Percentiles rank a stretch among this genome's conserved stretches.
These are phyloP conservation scores for Salmo trutta DNA, from an alignment of 2,797 vertebrate genomes.

Conservation along the genomic window DNA sequence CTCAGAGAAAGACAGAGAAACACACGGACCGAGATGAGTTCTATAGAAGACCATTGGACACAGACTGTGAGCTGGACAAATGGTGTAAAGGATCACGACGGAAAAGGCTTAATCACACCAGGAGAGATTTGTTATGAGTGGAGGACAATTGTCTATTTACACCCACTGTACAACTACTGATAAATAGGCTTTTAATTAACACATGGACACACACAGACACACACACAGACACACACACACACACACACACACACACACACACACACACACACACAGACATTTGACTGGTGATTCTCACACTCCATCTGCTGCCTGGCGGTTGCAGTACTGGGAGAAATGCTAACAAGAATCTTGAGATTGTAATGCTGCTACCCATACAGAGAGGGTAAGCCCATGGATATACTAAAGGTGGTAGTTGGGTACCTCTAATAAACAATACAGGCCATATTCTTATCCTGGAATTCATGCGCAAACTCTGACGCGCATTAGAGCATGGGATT, in stretches of 20 bases:
- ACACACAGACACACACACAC: too few relatives aligned
- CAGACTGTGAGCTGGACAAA: neutral
- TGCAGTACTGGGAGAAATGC: slow-evolving; percentile 49
- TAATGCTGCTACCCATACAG: slow-evolving; percentile 49
- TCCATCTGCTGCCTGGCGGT: slow-evolving; percentile 58
- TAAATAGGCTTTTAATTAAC: slow-evolving; percentile 63
- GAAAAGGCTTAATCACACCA: slow-evolving; percentile 4
- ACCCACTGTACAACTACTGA: slow-evolving; percentile 45
- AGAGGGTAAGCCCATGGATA: slow-evolving; percentile 22
- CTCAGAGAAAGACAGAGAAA: slow-evolving; percentile 56
- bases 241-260: slow-evolving; percentile 33
- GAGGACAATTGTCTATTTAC: slow-evolving; percentile 27
- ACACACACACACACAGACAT: slow-evolving; percentile 25
- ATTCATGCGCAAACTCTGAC: slow-evolving; percentile 30
- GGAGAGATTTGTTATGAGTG: slow-evolving; percentile 40
- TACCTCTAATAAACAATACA: slow-evolving; percentile 20
- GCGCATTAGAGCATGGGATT: slow-evolving; percentile 45
- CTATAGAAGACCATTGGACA: slow-evolving; percentile 54
- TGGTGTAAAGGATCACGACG: slow-evolving; percentile 25
- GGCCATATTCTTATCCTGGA: slow-evolving; percentile 44
- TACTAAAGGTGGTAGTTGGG: slow-evolving; percentile 38
- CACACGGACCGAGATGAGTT: slow-evolving; percentile 61
- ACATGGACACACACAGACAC: slow-evolving; percentile 49
- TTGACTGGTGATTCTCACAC: slow-evolving; percentile 35
- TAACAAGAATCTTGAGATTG: slow-evolving; percentile 49